These are phyloP conservation scores for Eriosoma lanigerum DNA, from an alignment of 1,140 invertebrate species.

Conservation along the genomic window DNA sequence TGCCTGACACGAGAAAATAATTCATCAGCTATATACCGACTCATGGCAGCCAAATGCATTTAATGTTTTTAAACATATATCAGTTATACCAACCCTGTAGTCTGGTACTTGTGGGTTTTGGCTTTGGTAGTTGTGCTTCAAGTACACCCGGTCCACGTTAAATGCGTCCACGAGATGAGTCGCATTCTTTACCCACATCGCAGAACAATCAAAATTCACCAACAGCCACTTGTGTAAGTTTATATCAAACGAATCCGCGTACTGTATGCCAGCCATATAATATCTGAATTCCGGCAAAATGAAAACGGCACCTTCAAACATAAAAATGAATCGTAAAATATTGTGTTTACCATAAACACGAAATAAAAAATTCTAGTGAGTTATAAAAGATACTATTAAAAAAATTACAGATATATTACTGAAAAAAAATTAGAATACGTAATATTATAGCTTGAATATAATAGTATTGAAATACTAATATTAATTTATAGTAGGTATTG, in stretches of 20 bases:
- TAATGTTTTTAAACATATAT: too few relatives aligned
- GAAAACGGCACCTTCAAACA: conserved; percentile 75
- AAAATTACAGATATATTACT: too few relatives aligned
- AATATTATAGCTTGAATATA: too few relatives aligned
- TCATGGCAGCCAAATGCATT: too few relatives aligned
- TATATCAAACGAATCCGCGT: conserved; percentile 83
- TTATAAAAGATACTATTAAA: not conserved
- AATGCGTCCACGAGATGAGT: conserved; percentile 80
- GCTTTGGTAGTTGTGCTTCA: conserved; percentile 63
- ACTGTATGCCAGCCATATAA: conserved; percentile 78
- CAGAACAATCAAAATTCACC: conserved; percentile 89
- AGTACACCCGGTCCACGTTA: conserved; percentile 88
- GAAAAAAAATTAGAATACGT: too few relatives aligned
- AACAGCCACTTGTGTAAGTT: conserved; percentile 93
- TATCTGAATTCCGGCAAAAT: conserved; percentile 86
- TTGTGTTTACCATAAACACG: too few relatives aligned
- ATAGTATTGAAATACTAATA: too few relatives aligned
- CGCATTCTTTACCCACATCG: conserved; percentile 82
- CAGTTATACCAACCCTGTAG: conserved; percentile 67
- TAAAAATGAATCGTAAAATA: conserved; percentile 39
- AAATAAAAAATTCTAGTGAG: not conserved
- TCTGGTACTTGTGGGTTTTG: conserved; percentile 69
- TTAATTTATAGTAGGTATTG: too few relatives aligned
- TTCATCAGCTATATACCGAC: too few relatives aligned
- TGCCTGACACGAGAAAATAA: too few relatives aligned